Evolutionary conservation across 2,113 vertebrate genomes (phyloP), one percentile per base, ranked within the genome.

Genomic region (Hucho hucho): DNA sequence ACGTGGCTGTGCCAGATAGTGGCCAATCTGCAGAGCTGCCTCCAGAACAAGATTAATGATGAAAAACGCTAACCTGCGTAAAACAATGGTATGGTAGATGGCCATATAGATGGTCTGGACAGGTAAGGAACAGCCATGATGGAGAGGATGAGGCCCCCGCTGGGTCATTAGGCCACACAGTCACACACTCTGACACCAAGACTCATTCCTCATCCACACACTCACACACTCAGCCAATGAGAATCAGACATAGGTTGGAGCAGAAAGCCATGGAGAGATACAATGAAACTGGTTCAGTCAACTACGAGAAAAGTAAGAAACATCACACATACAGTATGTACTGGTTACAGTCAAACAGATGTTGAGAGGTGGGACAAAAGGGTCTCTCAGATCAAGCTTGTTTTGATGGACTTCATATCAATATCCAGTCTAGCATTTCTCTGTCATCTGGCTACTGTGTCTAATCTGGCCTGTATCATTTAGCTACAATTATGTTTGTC

Each of bases 131-230:
- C 20, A 69, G 67, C 20, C 59, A 9, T 56, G 53, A 5, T 56
- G 53, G 16, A 11, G 65, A 68, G 65, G 32, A n/a, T 16, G 32
- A 47, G 37, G 67, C 6, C 20, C 83, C 87, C 80, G 82, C 75
- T 83, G 86, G 87, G 88, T 89, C 87, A 88, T 90, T 90, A 89
- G 79, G 83, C 82, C 81, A 79, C 72, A 86, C 84, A 67, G 68
- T 87, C 75, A 78, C 86, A 88, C 86, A 86, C 86, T 82, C 74
- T 64, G 80, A 82, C 81, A 81, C 86, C 76, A 83, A 86, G 86
- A 73, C 81, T 88, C 87, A 86, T 91, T 77, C 82, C 78, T 89
- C 86, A 89, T 84, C 73, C 77, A 79, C 88, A 90, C 77, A 79
- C 79, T 76, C 76, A 26, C 77, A 68, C 69, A 84, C 59, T 79